Evolutionary conservation across 2,888 invertebrate species (phyloP).

Genomic region (Nebria brevicollis): DNA sequence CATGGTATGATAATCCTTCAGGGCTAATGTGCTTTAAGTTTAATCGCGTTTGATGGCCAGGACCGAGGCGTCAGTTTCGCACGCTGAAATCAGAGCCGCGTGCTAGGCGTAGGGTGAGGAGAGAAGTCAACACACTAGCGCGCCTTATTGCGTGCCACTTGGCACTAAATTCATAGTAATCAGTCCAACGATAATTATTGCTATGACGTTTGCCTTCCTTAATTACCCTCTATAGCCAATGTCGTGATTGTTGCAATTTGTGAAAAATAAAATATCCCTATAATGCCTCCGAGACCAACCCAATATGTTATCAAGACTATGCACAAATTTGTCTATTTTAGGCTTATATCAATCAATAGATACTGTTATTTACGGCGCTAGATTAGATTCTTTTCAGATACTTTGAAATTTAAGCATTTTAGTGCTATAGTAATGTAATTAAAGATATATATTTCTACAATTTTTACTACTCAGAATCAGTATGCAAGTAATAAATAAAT

Average conservation of each 20-base stretch:
- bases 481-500: no score
- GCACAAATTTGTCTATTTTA: neutral
- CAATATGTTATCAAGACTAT: neutral
- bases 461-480: no score
- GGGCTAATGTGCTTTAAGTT: neutral
- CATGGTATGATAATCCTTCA: neutral
- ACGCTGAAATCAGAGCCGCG: slow-evolving; percentile 4
- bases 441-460: no score
- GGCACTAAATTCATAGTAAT: slow-evolving; percentile 45
- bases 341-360: neutral
- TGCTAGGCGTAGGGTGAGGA: neutral
- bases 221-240: slow-evolving; percentile 40
- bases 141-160: slow-evolving; percentile 38
- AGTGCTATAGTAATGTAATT: no score
- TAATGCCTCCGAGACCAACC: slow-evolving; percentile 32
- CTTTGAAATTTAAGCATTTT: no score
- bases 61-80: neutral
- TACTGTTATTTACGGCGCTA: neutral
- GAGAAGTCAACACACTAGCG: neutral
- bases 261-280: slow-evolving; percentile 48
- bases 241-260: slow-evolving; percentile 50
- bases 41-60: neutral
- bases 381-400: neutral
- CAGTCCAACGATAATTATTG: slow-evolving; percentile 48
- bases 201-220: slow-evolving; percentile 48